Evolutionary conservation across 2,888 invertebrate species (phyloP).

Genomic region (Brachyptera risi): DNA sequence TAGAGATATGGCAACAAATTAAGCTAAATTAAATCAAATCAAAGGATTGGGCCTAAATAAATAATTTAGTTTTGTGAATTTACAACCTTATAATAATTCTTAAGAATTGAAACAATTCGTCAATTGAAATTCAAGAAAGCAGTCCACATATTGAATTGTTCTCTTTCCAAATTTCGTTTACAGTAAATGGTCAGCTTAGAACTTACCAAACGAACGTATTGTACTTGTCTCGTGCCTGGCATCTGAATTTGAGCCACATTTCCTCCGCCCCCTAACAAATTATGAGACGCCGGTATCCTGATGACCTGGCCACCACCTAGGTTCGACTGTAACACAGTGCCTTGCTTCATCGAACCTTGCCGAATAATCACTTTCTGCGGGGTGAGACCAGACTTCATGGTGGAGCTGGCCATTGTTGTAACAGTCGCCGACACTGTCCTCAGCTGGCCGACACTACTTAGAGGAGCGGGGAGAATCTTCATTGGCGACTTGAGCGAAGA

Average conservation of each 20-base stretch:
- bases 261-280: constrained; percentile 42
- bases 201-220: constrained; percentile 67
- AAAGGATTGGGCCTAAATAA: too few species aligned
- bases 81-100: too few species aligned
- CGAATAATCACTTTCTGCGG: constrained; percentile 55
- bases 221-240: constrained; percentile 40
- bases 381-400: constrained; percentile 35
- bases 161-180: too few species aligned
- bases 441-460: background rate
- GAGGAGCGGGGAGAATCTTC: constrained; percentile 64
- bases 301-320: constrained; percentile 49
- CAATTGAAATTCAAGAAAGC: too few species aligned
- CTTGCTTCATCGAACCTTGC: constrained; percentile 46
- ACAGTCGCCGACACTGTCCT: constrained; percentile 21
- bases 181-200: too few species aligned
- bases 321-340: constrained; percentile 36
- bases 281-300: constrained; percentile 49
- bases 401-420: constrained; percentile 2
- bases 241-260: constrained; percentile 64
- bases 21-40: too few species aligned
- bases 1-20: too few species aligned
- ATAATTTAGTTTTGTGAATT: too few species aligned
- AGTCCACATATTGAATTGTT: too few species aligned
- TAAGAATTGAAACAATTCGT: too few species aligned
- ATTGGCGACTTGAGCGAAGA: constrained; percentile 62